Evolutionary conservation across 2,888 invertebrate species (phyloP).

Genomic region (Muschampia plurimacula): DNA sequence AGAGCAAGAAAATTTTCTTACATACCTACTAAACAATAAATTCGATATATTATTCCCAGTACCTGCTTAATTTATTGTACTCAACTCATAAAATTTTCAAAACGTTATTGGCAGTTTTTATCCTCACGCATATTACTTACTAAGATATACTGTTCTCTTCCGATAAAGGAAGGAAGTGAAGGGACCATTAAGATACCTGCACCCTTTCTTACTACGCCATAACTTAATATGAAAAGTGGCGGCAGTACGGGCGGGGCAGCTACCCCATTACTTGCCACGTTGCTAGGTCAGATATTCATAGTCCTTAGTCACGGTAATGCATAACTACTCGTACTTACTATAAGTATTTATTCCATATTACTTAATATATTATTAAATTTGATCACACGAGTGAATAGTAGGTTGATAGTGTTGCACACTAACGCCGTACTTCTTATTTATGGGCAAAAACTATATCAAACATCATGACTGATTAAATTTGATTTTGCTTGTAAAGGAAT

Average conservation of each 20-base stretch:
- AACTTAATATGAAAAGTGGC: constrained; percentile 22
- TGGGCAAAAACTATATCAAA: too few relatives aligned
- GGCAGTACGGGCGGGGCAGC: not conserved
- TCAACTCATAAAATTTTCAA: not conserved
- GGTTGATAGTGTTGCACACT: too few relatives aligned
- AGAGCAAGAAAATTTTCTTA: too few relatives aligned
- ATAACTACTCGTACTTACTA: not conserved
- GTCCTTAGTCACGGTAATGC: constrained; percentile 8
- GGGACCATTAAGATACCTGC: constrained; percentile 30
- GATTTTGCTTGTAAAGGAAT: too few relatives aligned
- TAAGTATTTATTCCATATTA: not conserved
- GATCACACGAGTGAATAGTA: too few relatives aligned
- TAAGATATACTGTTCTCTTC: constrained; percentile 16
- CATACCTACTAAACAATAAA: too few relatives aligned
- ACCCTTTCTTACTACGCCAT: constrained; percentile 31
- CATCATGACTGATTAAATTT: too few relatives aligned
- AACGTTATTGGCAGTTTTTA: not conserved
- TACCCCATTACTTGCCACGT: constrained; percentile 18
- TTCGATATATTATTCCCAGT: not conserved
- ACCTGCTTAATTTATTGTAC: not conserved
- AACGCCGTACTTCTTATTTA: too few relatives aligned
- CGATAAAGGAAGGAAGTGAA: constrained; percentile 31
- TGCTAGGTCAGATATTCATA: constrained; percentile 16
- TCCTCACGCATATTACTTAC: constrained; percentile 10
- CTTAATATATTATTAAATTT: too few relatives aligned